phyloP scores from a whole-genome alignment of 2,113 vertebrate genomes.

The Eudyptes chrysolophus region DNA sequence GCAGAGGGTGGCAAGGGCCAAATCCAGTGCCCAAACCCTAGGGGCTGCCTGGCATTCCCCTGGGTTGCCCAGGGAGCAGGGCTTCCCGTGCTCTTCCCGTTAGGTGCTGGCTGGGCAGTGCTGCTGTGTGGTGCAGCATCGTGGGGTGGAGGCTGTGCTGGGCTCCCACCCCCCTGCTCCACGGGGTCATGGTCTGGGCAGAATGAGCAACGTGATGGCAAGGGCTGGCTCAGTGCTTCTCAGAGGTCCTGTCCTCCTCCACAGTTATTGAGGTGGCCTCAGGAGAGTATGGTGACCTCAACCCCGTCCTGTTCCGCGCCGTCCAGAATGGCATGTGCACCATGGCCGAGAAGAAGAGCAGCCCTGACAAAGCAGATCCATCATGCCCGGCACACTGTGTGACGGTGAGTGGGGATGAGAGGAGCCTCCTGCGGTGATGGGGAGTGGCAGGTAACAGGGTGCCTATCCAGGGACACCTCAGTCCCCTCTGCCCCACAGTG shows the following conservation, averaged over 20 bases:
- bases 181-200: no score
- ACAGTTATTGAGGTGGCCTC: conserved; percentile 98
- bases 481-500: background rate
- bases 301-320: conserved; percentile 91
- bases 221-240: background rate
- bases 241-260: background rate
- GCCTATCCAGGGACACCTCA: background rate
- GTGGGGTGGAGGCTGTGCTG: background rate
- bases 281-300: conserved; percentile 96
- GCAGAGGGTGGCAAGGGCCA: background rate
- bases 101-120: background rate
- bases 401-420: conserved; percentile 74
- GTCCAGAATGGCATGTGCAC: conserved; percentile 93
- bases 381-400: conserved; percentile 80
- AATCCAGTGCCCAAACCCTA: background rate
- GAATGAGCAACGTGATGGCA: background rate
- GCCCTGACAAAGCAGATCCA: conserved; percentile 80
- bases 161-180: background rate
- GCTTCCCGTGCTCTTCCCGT: background rate
- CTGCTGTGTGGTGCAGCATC: background rate
- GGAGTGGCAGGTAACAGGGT: background rate
- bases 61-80: background rate
- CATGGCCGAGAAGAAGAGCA: conserved; percentile 88
- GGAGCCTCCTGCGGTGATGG: background rate
- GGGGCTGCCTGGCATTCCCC: background rate